Evolutionary conservation across 2,888 invertebrate species (phyloP).

Genomic region (Pogonocherus hispidulus): DNA sequence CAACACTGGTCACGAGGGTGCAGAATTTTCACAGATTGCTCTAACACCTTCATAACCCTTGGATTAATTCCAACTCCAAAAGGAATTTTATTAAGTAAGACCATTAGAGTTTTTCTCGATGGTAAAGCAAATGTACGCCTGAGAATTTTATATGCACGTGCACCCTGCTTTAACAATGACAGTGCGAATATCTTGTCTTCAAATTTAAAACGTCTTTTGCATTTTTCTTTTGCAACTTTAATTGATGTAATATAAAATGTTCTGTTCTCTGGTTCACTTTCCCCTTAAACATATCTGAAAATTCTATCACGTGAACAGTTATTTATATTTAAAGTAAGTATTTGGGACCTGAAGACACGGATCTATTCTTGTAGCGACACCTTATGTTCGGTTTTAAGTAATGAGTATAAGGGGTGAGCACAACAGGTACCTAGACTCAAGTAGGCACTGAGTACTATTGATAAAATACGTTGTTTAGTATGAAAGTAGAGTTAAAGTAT

Average conservation of each 20-base stretch:
- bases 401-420: too few species aligned
- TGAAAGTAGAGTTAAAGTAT: too few species aligned
- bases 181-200: neutral
- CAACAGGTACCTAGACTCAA: too few species aligned
- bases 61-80: neutral
- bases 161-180: neutral
- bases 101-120: neutral
- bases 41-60: neutral
- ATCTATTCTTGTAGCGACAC: too few species aligned
- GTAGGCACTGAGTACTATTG: too few species aligned
- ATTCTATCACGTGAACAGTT: too few species aligned
- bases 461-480: too few species aligned
- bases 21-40: neutral
- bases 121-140: conserved; percentile 3
- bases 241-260: neutral
- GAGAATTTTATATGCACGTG: neutral
- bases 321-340: too few species aligned
- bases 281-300: neutral
- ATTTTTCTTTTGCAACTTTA: neutral
- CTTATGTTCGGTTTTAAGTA: too few species aligned
- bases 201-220: neutral
- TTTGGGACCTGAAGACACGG: too few species aligned
- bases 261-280: neutral
- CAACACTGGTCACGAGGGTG: neutral
- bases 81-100: neutral